These are phyloP conservation scores for Arge pagana DNA, from an alignment of 2,888 invertebrate species.

Conservation along the genomic window DNA sequence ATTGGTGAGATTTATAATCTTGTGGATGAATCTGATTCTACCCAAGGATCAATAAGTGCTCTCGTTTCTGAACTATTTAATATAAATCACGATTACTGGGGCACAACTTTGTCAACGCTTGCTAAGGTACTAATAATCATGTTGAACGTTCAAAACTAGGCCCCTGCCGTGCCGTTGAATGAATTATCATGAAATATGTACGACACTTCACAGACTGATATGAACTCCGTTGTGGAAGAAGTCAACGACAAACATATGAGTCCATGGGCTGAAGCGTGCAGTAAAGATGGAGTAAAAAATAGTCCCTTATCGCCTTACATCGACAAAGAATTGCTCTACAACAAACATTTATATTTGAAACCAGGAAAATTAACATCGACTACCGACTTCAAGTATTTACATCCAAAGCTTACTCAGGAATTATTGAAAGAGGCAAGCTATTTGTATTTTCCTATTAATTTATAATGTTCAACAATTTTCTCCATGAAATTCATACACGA, in stretches of 20 bases:
- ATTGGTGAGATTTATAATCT: slow-evolving; percentile 75
- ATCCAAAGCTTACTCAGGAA: slow-evolving; percentile 68
- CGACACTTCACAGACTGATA: slow-evolving; percentile 82
- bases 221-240: slow-evolving; percentile 81
- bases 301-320: slow-evolving; percentile 89
- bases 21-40: slow-evolving; percentile 81
- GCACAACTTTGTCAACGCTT: slow-evolving; percentile 77
- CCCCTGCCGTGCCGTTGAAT: slow-evolving; percentile 6
- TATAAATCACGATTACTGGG: slow-evolving; percentile 87
- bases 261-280: slow-evolving; percentile 89
- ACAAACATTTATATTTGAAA: slow-evolving; percentile 79
- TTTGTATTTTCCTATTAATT: slow-evolving; percentile 1
- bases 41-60: slow-evolving; percentile 82
- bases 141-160: neutral
- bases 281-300: slow-evolving; percentile 73
- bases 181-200: neutral
- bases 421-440: slow-evolving; percentile 65
- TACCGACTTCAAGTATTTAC: slow-evolving; percentile 64
- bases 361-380: slow-evolving; percentile 66
- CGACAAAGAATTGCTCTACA: slow-evolving; percentile 79
- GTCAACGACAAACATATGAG: slow-evolving; percentile 92
- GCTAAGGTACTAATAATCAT: slow-evolving; percentile 67
- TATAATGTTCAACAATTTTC: too few species aligned
- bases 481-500: too few species aligned
- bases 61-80: slow-evolving; percentile 81